Conservation (phyloP, 2,888 invertebrate genomes). For the Drosophila heteroneura region DNA sequence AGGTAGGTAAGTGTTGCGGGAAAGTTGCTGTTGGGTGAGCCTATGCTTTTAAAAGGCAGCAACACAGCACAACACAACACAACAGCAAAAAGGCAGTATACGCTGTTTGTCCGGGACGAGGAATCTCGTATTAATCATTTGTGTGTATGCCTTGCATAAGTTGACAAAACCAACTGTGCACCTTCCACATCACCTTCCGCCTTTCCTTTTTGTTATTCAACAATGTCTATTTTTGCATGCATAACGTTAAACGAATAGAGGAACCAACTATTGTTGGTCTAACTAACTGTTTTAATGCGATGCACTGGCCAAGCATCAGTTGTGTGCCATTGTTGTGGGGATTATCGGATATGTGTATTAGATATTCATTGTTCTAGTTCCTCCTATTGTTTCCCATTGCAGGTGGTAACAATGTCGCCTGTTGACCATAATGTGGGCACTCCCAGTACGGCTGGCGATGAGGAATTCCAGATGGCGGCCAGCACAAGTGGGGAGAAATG, state of each 20-base stretch:
- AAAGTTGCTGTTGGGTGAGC: background rate
- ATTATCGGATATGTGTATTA: slow-evolving; percentile 13
- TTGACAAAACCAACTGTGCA: slow-evolving; percentile 36
- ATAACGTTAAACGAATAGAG: slow-evolving; percentile 3
- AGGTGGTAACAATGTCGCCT: slow-evolving; percentile 71
- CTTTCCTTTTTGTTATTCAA: background rate
- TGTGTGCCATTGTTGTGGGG: slow-evolving; percentile 29
- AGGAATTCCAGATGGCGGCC: slow-evolving; percentile 59
- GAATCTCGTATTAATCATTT: background rate
- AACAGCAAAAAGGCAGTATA: background rate
- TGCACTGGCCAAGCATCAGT: background rate
- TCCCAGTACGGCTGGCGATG: slow-evolving; percentile 29
- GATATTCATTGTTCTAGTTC: slow-evolving; percentile 27
- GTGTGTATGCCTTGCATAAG: slow-evolving; percentile 24
- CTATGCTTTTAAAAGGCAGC: background rate
- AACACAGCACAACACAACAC: background rate
- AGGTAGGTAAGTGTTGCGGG: background rate
- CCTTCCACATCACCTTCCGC: too few species aligned
- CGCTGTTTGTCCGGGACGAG: background rate
- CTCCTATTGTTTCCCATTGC: slow-evolving; percentile 23
- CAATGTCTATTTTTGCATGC: slow-evolving; percentile 14
- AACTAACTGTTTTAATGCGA: background rate
- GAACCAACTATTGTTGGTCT: slow-evolving; percentile 30
- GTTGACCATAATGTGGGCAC: slow-evolving; percentile 56
- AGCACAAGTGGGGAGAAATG: slow-evolving; percentile 70